phyloP scores from a whole-genome alignment of 2,888 invertebrate species.

The Cheilosia vulpina region DNA sequence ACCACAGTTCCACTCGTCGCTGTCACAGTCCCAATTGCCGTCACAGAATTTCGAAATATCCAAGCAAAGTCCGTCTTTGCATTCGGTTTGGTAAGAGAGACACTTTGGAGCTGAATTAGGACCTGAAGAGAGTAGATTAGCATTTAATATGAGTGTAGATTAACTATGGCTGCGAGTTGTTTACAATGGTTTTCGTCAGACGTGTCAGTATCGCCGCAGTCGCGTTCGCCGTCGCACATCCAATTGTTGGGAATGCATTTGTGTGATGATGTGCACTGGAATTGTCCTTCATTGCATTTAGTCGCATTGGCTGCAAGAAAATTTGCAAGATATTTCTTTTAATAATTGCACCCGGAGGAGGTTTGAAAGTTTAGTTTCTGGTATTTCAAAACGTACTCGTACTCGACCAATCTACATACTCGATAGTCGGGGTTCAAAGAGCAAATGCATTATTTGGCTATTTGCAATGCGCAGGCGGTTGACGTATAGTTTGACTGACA shows the following conservation, averaged over 20 bases:
- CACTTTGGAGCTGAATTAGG: conserved; percentile 87
- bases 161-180: conserved; percentile 1
- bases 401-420: no score
- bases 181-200: conserved; percentile 91
- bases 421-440: no score
- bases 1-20: conserved; percentile 83
- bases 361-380: no score
- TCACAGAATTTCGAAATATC: conserved; percentile 83
- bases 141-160: neutral
- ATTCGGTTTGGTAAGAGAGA: conserved; percentile 88
- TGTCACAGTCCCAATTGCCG: conserved; percentile 82
- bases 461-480: no score
- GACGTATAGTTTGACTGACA: no score
- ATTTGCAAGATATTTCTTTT: neutral
- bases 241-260: conserved; percentile 90
- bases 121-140: conserved; percentile 80
- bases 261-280: conserved; percentile 88
- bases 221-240: conserved; percentile 91
- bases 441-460: no score
- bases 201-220: conserved; percentile 90
- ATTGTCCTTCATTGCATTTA: conserved; percentile 88
- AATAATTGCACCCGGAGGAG: neutral
- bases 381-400: no score
- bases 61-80: conserved; percentile 84
- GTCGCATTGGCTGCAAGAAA: conserved; percentile 83